Percentiles rank a stretch among this genome's conserved stretches.
These are phyloP conservation scores for Spea multiplicata DNA, from an alignment of 2,113 vertebrate genomes.

Conservation along the genomic window DNA sequence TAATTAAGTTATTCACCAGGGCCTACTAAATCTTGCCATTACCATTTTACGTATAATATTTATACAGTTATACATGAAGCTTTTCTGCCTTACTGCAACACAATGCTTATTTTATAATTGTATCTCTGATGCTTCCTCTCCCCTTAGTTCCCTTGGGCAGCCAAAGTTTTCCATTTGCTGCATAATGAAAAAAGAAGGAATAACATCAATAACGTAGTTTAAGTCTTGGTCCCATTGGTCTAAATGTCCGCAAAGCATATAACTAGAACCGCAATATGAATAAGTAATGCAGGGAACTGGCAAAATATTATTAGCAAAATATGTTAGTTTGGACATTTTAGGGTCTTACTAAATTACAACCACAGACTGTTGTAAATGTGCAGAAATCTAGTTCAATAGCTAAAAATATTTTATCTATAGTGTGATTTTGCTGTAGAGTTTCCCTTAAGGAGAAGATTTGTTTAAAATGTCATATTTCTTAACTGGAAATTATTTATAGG, in stretches of 20 bases:
- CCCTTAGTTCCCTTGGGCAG: slow-evolving; percentile 2
- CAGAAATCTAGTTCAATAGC: neutral
- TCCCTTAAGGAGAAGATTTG: too few relatives aligned
- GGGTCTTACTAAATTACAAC: neutral
- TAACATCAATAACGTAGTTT: slow-evolving; percentile 12
- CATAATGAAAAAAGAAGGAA: slow-evolving; percentile 15
- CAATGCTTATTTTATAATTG: too few relatives aligned
- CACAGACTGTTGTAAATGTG: neutral
- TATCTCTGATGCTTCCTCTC: neutral
- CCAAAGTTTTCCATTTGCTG: slow-evolving; percentile 6
- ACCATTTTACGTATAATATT: too few relatives aligned
- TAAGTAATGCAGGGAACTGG: slow-evolving; percentile 10
- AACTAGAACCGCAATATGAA: slow-evolving; percentile 7
- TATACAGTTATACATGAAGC: too few relatives aligned
- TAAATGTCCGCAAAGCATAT: neutral
- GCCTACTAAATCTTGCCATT: too few relatives aligned
- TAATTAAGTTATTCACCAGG: too few relatives aligned
- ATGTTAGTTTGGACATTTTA: neutral
- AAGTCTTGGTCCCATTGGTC: neutral
- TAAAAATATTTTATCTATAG: too few relatives aligned
- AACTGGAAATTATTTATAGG: too few relatives aligned
- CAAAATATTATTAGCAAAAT: neutral
- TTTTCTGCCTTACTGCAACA: too few relatives aligned
- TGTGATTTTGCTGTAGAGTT: too few relatives aligned
- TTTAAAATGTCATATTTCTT: too few relatives aligned